phyloP scores from a whole-genome alignment of 2,113 vertebrate genomes.

The Leucopsar rothschildi region DNA sequence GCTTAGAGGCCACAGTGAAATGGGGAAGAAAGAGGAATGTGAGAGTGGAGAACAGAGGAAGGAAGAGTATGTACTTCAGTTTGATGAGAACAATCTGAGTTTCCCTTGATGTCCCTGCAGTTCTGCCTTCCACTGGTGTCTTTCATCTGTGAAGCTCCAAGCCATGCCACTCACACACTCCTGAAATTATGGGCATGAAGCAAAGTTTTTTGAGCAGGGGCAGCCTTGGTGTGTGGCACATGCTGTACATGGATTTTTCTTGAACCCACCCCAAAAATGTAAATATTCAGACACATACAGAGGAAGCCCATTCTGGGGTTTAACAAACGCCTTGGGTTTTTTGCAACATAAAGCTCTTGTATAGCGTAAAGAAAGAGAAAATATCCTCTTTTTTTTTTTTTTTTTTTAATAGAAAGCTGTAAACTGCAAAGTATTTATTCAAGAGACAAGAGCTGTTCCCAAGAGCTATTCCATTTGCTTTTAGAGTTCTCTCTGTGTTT shows the following conservation, averaged over 20 bases:
- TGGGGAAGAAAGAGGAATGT: background rate
- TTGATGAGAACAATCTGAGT: background rate
- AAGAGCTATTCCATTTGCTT: constrained; percentile 14
- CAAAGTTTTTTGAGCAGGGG: background rate
- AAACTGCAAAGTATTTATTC: constrained; percentile 27
- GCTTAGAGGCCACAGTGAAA: background rate
- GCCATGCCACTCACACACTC: fast-evolving
- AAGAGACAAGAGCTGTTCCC: background rate
- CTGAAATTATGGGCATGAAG: background rate
- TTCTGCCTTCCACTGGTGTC: background rate
- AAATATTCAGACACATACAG: background rate
- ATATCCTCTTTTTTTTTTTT: background rate
- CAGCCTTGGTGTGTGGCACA: background rate
- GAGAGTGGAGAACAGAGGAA: background rate
- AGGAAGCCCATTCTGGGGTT: background rate
- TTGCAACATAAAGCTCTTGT: background rate
- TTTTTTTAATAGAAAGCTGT: background rate
- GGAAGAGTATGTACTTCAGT: background rate
- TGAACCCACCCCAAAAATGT: background rate
- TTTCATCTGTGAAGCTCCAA: background rate
- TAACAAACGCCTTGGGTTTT: background rate
- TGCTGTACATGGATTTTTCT: background rate
- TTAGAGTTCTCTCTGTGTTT: constrained; percentile 1
- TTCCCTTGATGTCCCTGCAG: background rate
- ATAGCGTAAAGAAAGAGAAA: background rate